phyloP scores from a whole-genome alignment of 1,140 invertebrate genomes.

The Cotesia vestalis region DNA sequence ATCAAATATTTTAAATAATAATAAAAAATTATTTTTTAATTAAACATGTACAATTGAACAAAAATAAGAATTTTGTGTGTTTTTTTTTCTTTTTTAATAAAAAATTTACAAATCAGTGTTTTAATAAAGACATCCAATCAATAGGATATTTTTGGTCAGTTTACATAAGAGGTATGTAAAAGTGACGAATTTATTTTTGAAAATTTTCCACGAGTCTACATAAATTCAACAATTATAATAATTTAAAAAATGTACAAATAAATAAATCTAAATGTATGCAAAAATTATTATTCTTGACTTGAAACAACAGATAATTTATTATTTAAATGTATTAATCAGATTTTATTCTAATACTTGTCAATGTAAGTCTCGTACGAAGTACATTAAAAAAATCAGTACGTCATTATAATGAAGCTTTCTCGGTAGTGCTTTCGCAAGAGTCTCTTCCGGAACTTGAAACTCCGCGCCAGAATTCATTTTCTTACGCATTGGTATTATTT shows the following conservation, averaged over 20 bases:
- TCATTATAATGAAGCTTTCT: conserved; percentile 16
- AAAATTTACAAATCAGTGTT: not conserved
- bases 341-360: too few species aligned
- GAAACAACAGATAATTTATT: not conserved
- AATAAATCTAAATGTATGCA: not conserved
- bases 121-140: conserved; percentile 11
- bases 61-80: not conserved
- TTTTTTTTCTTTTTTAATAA: not conserved
- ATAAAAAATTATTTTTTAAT: too few species aligned
- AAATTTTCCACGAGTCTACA: not conserved
- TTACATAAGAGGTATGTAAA: conserved; percentile 45
- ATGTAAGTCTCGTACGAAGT: conserved; percentile 16
- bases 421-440: conserved; percentile 26
- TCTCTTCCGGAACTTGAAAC: conserved; percentile 17
- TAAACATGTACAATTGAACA: not conserved
- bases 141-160: conserved; percentile 47
- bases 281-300: not conserved
- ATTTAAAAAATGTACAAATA: too few species aligned
- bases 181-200: conserved; percentile 12
- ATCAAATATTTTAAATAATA: too few species aligned
- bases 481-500: conserved; percentile 15
- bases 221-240: too few species aligned
- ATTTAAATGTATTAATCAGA: conserved; percentile 13
- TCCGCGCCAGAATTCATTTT: not conserved
- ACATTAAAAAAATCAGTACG: conserved; percentile 3